phyloP scores from a whole-genome alignment of 1,140 invertebrate species.

The Cydia amplana region DNA sequence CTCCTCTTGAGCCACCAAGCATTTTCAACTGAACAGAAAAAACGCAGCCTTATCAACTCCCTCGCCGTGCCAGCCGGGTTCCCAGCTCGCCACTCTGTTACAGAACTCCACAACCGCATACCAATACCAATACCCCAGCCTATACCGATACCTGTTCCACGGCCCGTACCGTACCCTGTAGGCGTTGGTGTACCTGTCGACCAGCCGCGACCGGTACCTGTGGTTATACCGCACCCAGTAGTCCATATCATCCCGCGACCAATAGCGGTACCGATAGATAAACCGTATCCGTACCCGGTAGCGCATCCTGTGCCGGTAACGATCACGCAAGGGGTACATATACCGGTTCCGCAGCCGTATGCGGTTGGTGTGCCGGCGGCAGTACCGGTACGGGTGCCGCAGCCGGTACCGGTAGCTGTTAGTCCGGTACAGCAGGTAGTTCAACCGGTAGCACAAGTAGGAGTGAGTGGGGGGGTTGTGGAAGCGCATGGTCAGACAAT shows the following conservation, averaged over 20 bases:
- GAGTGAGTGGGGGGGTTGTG: conserved; percentile 26
- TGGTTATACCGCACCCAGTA: conserved; percentile 65
- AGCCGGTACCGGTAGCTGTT: conserved; percentile 54
- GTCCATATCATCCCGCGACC: conserved; percentile 59
- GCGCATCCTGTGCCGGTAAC: conserved; percentile 68
- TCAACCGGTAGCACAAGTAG: background rate
- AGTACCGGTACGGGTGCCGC: conserved; percentile 62
- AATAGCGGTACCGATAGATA: conserved; percentile 61
- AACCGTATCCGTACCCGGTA: conserved; percentile 62
- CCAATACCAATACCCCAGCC: conserved; percentile 64
- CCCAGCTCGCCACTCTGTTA: conserved; percentile 59
- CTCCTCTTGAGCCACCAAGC: conserved; percentile 43
- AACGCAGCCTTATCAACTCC: conserved; percentile 34
- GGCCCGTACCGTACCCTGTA: conserved; percentile 61
- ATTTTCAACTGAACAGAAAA: conserved; percentile 36
- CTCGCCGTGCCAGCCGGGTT: conserved; percentile 38
- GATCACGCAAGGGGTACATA: conserved; percentile 65
- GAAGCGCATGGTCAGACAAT: conserved; percentile 44
- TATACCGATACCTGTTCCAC: conserved; percentile 57
- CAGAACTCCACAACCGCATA: conserved; percentile 60
- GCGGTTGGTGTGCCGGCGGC: conserved; percentile 59
- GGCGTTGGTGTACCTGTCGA: conserved; percentile 64
- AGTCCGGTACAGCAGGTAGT: conserved; percentile 13
- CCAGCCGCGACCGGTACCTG: conserved; percentile 60
- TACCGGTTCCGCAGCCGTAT: conserved; percentile 70